Evolutionary conservation across 1,140 invertebrate species (phyloP).

Genomic region (Portunus trituberculatus): DNA sequence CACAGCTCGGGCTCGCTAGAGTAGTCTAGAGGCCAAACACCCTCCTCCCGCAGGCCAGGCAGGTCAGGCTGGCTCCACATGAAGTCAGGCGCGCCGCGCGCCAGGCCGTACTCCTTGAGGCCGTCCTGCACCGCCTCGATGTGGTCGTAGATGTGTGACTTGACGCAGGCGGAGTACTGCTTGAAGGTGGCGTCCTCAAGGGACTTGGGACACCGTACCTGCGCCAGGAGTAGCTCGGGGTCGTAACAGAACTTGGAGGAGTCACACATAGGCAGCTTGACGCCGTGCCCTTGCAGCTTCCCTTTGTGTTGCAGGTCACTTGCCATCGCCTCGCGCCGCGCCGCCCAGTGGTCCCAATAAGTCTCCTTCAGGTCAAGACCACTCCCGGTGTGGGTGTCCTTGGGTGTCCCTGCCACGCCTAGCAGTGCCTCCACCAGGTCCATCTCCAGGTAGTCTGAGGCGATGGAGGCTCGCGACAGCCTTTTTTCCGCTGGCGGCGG

Average conservation of each 20-base stretch:
- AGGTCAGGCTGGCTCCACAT: conserved; percentile 67
- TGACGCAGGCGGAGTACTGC: conserved; percentile 68
- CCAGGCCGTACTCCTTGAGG: conserved; percentile 45
- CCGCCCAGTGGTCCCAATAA: conserved; percentile 69
- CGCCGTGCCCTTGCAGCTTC: neutral
- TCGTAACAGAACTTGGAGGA: conserved; percentile 67
- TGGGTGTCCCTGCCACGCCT: neutral
- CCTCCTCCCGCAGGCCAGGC: conserved; percentile 34
- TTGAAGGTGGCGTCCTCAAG: conserved; percentile 70
- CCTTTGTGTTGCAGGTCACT: neutral
- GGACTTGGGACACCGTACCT: conserved; percentile 65
- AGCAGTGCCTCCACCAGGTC: conserved; percentile 50
- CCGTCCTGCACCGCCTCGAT: conserved; percentile 40
- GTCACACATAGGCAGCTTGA: neutral
- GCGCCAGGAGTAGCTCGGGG: conserved; percentile 61
- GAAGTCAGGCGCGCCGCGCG: conserved; percentile 23
- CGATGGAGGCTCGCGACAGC: conserved; percentile 55
- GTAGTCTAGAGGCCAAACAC: conserved; percentile 38
- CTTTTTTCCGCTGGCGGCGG: conserved; percentile 29
- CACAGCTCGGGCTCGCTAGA: conserved; percentile 61
- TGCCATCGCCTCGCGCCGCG: neutral
- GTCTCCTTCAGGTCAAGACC: conserved; percentile 61
- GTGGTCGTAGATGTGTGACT: conserved; percentile 63
- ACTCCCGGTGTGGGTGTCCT: neutral
- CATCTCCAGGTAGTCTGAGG: conserved; percentile 66